phyloP scores from a whole-genome alignment of 1,140 invertebrate genomes.

The Whitmania pigra region DNA sequence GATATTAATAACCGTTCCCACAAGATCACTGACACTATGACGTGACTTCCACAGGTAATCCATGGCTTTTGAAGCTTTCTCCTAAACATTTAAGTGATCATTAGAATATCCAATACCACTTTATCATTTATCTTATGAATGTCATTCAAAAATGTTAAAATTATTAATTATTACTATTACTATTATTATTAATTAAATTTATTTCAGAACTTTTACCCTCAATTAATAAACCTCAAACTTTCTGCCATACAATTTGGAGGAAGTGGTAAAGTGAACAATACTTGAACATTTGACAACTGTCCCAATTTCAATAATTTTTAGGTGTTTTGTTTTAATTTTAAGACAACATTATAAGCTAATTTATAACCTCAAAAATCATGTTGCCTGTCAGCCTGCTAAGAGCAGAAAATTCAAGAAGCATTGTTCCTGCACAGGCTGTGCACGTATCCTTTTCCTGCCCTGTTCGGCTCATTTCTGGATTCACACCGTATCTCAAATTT shows the following conservation, averaged over 20 bases:
- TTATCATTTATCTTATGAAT: too few species aligned
- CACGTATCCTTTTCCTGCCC: slow-evolving; percentile 60
- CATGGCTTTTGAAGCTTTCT: slow-evolving; percentile 88
- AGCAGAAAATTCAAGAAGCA: slow-evolving; percentile 92
- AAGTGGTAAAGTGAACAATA: neutral
- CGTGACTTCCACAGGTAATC: slow-evolving; percentile 87
- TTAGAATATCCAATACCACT: slow-evolving; percentile 13
- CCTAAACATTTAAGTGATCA: slow-evolving; percentile 39
- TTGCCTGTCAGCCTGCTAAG: slow-evolving; percentile 82
- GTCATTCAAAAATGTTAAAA: too few species aligned
- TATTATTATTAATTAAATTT: too few species aligned
- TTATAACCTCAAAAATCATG: slow-evolving; percentile 67
- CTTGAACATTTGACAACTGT: neutral
- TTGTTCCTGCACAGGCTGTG: slow-evolving; percentile 94
- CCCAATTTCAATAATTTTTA: neutral
- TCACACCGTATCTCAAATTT: slow-evolving; percentile 77
- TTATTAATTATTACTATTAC: too few species aligned
- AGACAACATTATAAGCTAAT: slow-evolving; percentile 7
- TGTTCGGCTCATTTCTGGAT: slow-evolving; percentile 49
- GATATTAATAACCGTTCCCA: slow-evolving; percentile 48
- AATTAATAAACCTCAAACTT: too few species aligned
- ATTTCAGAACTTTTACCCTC: too few species aligned
- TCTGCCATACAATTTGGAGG: too few species aligned
- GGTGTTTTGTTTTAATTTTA: neutral
- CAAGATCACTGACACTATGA: slow-evolving; percentile 59